Percentiles rank a stretch among this genome's conserved stretches.
phyloP scores from a whole-genome alignment of 2,797 vertebrate species.

The Enteromius paludinosus region DNA sequence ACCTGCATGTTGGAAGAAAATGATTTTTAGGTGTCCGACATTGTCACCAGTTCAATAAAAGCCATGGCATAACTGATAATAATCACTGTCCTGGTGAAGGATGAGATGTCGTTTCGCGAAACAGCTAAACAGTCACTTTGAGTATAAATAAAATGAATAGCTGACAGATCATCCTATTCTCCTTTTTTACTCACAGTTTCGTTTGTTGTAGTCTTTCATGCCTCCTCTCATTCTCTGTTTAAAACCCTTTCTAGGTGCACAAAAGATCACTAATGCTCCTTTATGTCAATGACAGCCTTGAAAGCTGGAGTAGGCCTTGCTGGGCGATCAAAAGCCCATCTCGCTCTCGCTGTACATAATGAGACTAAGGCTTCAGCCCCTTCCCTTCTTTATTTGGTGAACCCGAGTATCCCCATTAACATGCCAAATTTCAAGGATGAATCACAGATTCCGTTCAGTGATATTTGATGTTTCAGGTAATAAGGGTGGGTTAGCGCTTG shows the following conservation, averaged over 20 bases:
- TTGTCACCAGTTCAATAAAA: not conserved
- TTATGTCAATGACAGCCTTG: constrained; percentile 54
- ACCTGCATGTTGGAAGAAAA: not conserved
- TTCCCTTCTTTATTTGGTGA: constrained; percentile 53
- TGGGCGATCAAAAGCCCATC: constrained; percentile 58
- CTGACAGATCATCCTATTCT: constrained; percentile 20
- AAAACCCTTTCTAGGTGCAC: constrained; percentile 42
- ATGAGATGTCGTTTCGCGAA: not conserved
- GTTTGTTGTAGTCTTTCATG: constrained; percentile 38
- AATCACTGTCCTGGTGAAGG: constrained; percentile 10
- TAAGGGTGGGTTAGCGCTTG: constrained; percentile 29
- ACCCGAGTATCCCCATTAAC: constrained; percentile 47
- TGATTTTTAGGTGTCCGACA: no score
- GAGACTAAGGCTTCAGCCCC: constrained; percentile 49
- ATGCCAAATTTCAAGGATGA: constrained; percentile 39
- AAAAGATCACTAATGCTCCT: constrained; percentile 59
- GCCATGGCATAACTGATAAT: constrained; percentile 5
- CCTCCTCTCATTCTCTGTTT: constrained; percentile 26
- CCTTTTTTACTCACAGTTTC: constrained; percentile 23
- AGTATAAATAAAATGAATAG: constrained; percentile 22
- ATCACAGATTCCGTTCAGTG: constrained; percentile 45
- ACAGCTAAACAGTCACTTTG: constrained; percentile 8
- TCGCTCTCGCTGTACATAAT: constrained; percentile 46
- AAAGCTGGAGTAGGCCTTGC: constrained; percentile 55
- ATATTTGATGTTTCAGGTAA: constrained; percentile 57